Base-by-base conservation (phyloP, 2,888 invertebrate species). In the Diadromus collaris region DNA sequence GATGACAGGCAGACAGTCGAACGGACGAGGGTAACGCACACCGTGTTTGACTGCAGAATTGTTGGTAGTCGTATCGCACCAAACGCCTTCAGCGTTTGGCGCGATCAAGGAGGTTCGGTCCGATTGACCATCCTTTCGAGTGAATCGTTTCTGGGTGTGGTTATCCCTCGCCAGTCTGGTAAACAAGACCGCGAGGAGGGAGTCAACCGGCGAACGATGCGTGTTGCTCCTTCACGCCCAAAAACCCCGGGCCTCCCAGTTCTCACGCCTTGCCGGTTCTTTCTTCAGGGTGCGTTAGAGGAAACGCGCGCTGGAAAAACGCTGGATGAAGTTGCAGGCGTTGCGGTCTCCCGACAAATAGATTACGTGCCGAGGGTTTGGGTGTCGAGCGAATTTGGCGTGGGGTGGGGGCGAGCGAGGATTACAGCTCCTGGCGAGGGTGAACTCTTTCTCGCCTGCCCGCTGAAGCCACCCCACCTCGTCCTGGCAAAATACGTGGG, bases 341-440 rank as follows among this genome's bases (percentile, higher is more conserved):
- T 85, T 86, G 89, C 86, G 90, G 90, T 89, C 87, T 88, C 84
- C 84, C 89, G 87, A 90, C 90, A 90, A 90, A 90, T 90, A 90
- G 90, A 90, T 90, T 90, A 90, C 90, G 90, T 89, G 90, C 88
- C 86, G 80, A 83, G 73, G 83, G 85, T 78, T 78, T 81, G 19
- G 58, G 32, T 10, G 19, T 19, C 58, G 58, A n/a, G 9, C 9
- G 7, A 32, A n/a, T 29, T 44, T 44, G 72, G 68, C 63, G 56
- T n/a, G 34, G 64, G 64, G 56, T 70, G 64, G 56, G 24, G 34
- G 64, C 58, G 56, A 65, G 64, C 70, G 46, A 56, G 56, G 19
- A 58, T 51, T 41, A 32, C 41, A 48, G 56, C 61, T 54, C 21
- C 63, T 21, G 72, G 72, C 81, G 83, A 83, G 86, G 86, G 85